Conservation (phyloP, 1,140 invertebrate species). For the Megalopta genalis region DNA sequence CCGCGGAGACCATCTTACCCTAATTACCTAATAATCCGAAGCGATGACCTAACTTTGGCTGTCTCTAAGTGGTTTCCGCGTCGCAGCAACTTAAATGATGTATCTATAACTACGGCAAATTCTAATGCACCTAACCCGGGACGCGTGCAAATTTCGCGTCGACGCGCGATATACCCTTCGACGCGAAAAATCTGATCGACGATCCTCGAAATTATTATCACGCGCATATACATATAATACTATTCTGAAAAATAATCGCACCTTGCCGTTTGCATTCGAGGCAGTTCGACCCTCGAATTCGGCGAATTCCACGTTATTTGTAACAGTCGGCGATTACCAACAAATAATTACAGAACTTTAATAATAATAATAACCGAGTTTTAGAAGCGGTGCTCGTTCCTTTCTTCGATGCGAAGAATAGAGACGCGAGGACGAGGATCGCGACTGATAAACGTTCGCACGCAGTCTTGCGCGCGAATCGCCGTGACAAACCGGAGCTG, state of each 20-base stretch:
- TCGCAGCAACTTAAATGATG: conserved; percentile 56
- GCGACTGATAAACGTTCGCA: neutral
- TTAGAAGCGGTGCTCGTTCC: too few species aligned
- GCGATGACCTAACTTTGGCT: conserved; percentile 72
- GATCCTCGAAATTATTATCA: too few species aligned
- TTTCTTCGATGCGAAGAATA: too few species aligned
- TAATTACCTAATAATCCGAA: conserved; percentile 76
- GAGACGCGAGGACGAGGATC: too few species aligned
- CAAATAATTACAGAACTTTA: too few species aligned
- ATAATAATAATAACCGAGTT: too few species aligned
- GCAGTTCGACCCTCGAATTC: too few species aligned
- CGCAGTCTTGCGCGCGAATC: neutral
- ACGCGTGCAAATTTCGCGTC: conserved; percentile 11
- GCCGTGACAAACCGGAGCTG: neutral
- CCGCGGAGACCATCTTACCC: conserved; percentile 73
- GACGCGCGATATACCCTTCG: neutral
- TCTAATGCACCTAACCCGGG: conserved; percentile 36
- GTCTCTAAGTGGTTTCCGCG: conserved; percentile 60
- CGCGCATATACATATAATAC: too few species aligned
- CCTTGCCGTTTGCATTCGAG: too few species aligned
- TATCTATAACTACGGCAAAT: conserved; percentile 57
- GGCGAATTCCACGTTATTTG: too few species aligned
- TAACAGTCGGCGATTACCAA: too few species aligned
- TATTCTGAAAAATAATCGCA: too few species aligned
- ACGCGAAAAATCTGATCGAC: neutral